A percentile compares a stretch with the other conserved stretches of the same genome.
phyloP scores from a whole-genome alignment of 2,888 invertebrate genomes.

The Pristionchus arcanus region DNA sequence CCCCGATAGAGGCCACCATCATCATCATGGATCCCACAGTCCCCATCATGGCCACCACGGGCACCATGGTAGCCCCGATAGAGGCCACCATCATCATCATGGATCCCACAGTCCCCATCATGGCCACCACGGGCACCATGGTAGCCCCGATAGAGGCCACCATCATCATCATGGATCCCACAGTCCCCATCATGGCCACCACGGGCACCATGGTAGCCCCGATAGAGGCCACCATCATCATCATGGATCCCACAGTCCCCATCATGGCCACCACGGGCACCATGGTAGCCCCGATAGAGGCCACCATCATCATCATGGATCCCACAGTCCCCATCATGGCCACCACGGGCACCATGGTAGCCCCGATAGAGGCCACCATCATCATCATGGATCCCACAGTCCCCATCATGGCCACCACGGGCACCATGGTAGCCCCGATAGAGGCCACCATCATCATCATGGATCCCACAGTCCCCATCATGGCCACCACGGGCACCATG shows the following conservation, averaged over 20 bases:
- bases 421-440: neutral
- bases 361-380: neutral
- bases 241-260: neutral
- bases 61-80: neutral
- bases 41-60: neutral
- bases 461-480: neutral
- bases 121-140: neutral
- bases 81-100: neutral
- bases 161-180: slow-evolving; percentile 2
- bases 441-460: neutral
- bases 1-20: neutral
- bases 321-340: neutral
- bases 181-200: neutral
- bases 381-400: neutral
- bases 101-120: neutral
- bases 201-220: neutral
- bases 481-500: neutral
- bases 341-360: neutral
- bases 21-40: neutral
- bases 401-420: neutral
- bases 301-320: neutral
- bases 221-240: neutral
- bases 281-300: neutral
- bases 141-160: neutral
- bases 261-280: neutral